Percentiles rank a stretch among this genome's conserved stretches.
phyloP scores from a whole-genome alignment of 2,888 invertebrate species.

The Melanchra persicariae region DNA sequence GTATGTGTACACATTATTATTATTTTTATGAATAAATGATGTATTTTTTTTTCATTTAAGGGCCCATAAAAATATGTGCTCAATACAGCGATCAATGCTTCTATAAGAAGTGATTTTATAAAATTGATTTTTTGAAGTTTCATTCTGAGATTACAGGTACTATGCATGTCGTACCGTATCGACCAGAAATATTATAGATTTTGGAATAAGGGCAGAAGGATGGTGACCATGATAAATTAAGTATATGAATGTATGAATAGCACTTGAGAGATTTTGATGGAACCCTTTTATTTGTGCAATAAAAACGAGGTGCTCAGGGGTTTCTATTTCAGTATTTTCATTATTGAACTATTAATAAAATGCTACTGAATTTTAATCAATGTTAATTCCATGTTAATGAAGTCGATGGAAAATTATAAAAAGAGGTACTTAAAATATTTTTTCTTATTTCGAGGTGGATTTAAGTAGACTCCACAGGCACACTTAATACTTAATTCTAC shows the following conservation, averaged over 20 bases:
- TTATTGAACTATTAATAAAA: neutral
- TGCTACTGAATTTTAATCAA: slow-evolving; percentile 23
- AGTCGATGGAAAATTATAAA: slow-evolving; percentile 33
- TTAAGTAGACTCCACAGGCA: too few relatives aligned
- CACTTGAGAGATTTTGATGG: neutral
- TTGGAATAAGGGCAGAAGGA: neutral
- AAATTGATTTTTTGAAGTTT: too few relatives aligned
- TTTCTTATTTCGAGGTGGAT: neutral
- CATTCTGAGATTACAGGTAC: too few relatives aligned
- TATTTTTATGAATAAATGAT: neutral
- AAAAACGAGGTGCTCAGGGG: neutral
- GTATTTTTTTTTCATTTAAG: neutral
- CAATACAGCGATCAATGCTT: too few relatives aligned
- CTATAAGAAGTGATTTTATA: too few relatives aligned
- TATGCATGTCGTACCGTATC: too few relatives aligned
- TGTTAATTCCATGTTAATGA: slow-evolving; percentile 52
- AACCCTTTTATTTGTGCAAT: neutral
- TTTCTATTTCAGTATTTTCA: neutral
- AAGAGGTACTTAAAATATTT: neutral
- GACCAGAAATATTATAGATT: neutral
- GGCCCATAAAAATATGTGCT: neutral
- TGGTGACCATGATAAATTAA: neutral
- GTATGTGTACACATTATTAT: neutral
- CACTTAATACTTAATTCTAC: neutral
- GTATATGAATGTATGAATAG: neutral